These are phyloP conservation scores for Tenebrio molitor DNA, from an alignment of 1,140 invertebrate genomes.

Conservation along the genomic window DNA sequence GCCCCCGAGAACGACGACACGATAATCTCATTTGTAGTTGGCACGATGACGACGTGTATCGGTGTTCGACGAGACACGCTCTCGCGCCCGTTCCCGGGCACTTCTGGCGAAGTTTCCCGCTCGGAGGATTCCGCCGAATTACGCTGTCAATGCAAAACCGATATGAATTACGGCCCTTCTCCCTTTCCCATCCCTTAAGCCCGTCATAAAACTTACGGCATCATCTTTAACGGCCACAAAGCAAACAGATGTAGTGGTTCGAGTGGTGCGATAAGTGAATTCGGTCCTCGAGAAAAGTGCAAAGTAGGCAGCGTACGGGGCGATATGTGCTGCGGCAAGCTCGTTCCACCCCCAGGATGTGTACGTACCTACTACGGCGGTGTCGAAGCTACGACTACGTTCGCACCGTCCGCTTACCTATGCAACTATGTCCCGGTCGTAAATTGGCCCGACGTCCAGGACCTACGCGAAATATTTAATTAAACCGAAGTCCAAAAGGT, in stretches of 20 bases:
- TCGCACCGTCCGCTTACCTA: conserved; percentile 18
- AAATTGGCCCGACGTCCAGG: conserved; percentile 2
- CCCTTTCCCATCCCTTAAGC: conserved; percentile 23
- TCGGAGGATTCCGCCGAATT: conserved; percentile 20
- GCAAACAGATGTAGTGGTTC: conserved; percentile 22
- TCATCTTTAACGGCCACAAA: background rate
- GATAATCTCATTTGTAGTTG: conserved; percentile 37
- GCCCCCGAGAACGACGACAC: conserved; percentile 4
- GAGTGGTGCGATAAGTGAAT: conserved; percentile 4
- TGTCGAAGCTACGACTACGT: background rate
- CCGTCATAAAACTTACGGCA: conserved; percentile 6
- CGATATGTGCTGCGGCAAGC: conserved; percentile 30
- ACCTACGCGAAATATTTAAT: conserved; percentile 27
- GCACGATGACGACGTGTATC: conserved; percentile 16
- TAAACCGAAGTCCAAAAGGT: conserved; percentile 14
- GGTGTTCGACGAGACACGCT: conserved; percentile 26
- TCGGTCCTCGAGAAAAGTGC: conserved; percentile 19
- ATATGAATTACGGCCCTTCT: conserved; percentile 13
- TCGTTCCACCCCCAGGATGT: conserved; percentile 8
- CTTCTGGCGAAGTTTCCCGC: background rate
- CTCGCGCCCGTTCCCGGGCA: conserved; percentile 10
- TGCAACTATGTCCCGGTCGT: conserved; percentile 8
- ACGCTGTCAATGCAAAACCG: conserved; percentile 33
- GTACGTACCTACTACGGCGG: conserved; percentile 14
- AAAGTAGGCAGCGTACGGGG: conserved; percentile 11